Conservation (phyloP, 2,113 vertebrate genomes). For the Podarcis cretensis region DNA sequence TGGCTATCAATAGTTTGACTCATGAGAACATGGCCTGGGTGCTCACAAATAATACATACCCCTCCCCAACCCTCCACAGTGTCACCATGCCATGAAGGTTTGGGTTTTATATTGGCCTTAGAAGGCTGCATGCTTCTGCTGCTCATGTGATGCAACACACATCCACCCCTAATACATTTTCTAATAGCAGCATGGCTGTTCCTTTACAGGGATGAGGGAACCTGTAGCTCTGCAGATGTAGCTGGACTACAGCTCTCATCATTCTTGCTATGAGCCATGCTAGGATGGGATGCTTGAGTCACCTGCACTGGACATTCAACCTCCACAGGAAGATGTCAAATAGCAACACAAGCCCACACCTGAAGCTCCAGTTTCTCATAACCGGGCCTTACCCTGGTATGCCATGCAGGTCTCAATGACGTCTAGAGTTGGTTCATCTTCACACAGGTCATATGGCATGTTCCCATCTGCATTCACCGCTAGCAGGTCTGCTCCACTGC, state of each 20-base stretch:
- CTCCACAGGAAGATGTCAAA: not conserved
- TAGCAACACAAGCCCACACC: slow-evolving; percentile 41
- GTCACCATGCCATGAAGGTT: too few species aligned
- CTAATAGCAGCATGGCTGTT: too few species aligned
- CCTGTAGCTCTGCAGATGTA: too few species aligned
- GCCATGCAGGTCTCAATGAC: slow-evolving; percentile 98
- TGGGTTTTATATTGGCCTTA: too few species aligned
- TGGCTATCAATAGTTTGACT: too few species aligned
- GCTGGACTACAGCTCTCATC: not conserved
- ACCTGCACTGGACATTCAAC: not conserved
- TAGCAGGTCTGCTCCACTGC: slow-evolving; percentile 91
- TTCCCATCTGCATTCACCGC: slow-evolving; percentile 97
- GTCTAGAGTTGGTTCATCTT: slow-evolving; percentile 95
- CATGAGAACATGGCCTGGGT: too few species aligned
- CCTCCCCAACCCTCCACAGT: too few species aligned
- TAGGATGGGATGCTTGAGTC: not conserved
- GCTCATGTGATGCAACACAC: too few species aligned
- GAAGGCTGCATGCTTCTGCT: too few species aligned
- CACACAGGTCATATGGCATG: slow-evolving; percentile 98
- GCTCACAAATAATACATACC: too few species aligned
- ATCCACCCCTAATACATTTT: too few species aligned
- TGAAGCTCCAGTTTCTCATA: slow-evolving; percentile 2
- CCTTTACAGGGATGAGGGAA: too few species aligned
- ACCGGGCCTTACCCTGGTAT: slow-evolving; percentile 85
- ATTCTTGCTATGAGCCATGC: not conserved